Percentiles rank a stretch among this genome's conserved stretches.
These are phyloP conservation scores for Tragulus kanchil DNA, from an alignment of 2,113 vertebrate genomes.

Conservation along the genomic window DNA sequence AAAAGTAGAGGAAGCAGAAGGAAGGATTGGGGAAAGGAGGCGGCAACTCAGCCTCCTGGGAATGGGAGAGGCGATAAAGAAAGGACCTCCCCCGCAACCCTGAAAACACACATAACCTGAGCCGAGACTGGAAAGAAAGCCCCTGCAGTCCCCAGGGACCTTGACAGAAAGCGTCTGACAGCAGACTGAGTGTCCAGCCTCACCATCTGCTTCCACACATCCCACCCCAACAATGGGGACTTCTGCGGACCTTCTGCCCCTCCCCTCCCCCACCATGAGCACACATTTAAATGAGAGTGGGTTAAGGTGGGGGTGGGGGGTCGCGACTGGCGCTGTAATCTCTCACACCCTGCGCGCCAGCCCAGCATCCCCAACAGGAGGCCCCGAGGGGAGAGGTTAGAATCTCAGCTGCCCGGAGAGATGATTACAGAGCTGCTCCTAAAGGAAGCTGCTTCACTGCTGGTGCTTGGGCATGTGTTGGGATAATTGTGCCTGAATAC, in stretches of 20 bases:
- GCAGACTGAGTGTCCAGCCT: conserved; percentile 79
- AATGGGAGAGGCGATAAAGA: not conserved
- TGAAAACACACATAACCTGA: not conserved
- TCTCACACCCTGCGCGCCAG: not conserved
- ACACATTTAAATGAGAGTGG: conserved; percentile 70
- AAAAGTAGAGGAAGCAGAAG: conserved; percentile 34
- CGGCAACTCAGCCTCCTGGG: not conserved
- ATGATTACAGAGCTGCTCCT: conserved; percentile 75
- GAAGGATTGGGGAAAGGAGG: not conserved
- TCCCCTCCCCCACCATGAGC: conserved; percentile 24
- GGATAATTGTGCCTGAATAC: conserved; percentile 83
- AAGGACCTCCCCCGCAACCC: not conserved
- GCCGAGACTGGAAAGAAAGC: not conserved
- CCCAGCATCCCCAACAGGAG: not conserved
- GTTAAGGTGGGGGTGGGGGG: not conserved
- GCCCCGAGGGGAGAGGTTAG: conserved; percentile 78
- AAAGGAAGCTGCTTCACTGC: conserved; percentile 80
- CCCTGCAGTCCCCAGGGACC: conserved; percentile 26
- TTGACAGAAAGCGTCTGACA: conserved; percentile 68
- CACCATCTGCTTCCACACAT: conserved; percentile 78
- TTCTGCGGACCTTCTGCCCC: conserved; percentile 57
- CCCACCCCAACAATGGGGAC: conserved; percentile 77
- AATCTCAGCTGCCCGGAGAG: conserved; percentile 81
- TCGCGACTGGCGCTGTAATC: not conserved
- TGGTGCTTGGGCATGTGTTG: conserved; percentile 82